These are phyloP conservation scores for Caenorhabditis remanei DNA, from an alignment of 1,140 invertebrate genomes.

Conservation along the genomic window DNA sequence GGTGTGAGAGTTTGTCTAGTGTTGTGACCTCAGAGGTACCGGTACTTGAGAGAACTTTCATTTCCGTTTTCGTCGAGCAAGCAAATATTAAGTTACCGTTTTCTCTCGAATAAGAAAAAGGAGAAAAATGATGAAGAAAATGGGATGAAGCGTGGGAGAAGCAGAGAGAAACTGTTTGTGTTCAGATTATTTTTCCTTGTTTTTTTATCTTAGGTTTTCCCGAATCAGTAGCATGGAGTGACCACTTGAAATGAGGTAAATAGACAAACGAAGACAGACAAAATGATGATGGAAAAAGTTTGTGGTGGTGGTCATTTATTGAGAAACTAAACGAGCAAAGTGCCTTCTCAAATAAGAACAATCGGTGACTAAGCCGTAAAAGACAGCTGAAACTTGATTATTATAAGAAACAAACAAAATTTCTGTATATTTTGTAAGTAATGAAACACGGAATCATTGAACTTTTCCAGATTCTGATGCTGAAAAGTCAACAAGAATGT, in stretches of 20 bases:
- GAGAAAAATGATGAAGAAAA: not conserved
- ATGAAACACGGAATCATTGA: no score
- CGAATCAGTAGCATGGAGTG: not conserved
- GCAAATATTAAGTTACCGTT: constrained; percentile 51
- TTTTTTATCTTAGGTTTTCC: not conserved
- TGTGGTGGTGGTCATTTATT: not conserved
- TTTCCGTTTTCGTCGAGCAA: constrained; percentile 55
- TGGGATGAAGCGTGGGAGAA: not conserved
- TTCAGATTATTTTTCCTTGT: not conserved
- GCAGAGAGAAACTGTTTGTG: not conserved
- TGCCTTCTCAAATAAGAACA: no score
- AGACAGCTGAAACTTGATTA: no score
- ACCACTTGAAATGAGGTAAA: not conserved
- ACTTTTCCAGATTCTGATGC: no score
- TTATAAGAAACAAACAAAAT: no score
- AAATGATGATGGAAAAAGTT: not conserved
- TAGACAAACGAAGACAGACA: not conserved
- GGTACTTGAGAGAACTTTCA: constrained; percentile 49
- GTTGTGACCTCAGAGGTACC: constrained; percentile 55
- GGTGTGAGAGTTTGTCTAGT: constrained; percentile 51
- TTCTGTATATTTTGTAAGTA: no score
- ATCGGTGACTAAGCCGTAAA: no score
- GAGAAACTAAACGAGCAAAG: not conserved
- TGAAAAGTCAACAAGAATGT: no score
- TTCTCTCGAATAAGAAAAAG: not conserved